Evolutionary conservation across 2,797 vertebrate genomes (phyloP).

Genomic region (Takifugu ocellatus): DNA sequence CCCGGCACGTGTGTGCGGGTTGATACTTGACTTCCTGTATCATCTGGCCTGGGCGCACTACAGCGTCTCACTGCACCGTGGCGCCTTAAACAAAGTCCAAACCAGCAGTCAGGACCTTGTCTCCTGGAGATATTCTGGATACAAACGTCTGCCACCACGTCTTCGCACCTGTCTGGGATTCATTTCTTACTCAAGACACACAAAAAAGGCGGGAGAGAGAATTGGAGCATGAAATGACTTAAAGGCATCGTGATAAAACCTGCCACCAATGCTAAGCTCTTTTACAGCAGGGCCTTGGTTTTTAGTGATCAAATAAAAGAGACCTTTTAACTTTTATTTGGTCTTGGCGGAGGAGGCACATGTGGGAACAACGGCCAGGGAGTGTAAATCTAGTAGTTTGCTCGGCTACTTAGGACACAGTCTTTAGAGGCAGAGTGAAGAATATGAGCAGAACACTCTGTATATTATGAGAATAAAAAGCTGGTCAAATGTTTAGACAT

Average conservation of each 20-base stretch:
- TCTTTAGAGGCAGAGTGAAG: not conserved
- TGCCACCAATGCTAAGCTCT: slow-evolving; percentile 46
- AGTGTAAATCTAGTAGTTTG: slow-evolving; percentile 46
- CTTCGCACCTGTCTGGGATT: slow-evolving; percentile 22
- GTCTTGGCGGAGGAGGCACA: slow-evolving; percentile 56
- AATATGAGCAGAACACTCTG: not conserved
- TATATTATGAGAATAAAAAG: not conserved
- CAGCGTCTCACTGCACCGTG: slow-evolving; percentile 24
- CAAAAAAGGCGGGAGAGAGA: slow-evolving; percentile 10
- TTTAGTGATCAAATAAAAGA: slow-evolving; percentile 77
- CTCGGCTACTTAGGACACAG: slow-evolving; percentile 13
- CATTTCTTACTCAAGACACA: slow-evolving; percentile 4
- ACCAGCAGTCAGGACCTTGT: slow-evolving; percentile 16
- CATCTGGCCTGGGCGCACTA: slow-evolving; percentile 41
- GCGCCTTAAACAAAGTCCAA: slow-evolving; percentile 39
- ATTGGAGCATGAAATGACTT: not conserved
- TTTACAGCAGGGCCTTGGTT: slow-evolving; percentile 63
- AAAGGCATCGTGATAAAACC: slow-evolving; percentile 49
- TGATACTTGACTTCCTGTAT: slow-evolving; percentile 45
- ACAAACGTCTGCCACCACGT: slow-evolving; percentile 19
- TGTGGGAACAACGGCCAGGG: slow-evolving; percentile 54
- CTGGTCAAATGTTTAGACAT: too few species aligned
- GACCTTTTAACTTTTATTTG: slow-evolving; percentile 78
- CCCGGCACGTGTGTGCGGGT: slow-evolving; percentile 26
- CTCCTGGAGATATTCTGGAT: slow-evolving; percentile 13